These are phyloP conservation scores for Nasonia giraulti DNA, from an alignment of 1,140 invertebrate genomes.

Conservation along the genomic window DNA sequence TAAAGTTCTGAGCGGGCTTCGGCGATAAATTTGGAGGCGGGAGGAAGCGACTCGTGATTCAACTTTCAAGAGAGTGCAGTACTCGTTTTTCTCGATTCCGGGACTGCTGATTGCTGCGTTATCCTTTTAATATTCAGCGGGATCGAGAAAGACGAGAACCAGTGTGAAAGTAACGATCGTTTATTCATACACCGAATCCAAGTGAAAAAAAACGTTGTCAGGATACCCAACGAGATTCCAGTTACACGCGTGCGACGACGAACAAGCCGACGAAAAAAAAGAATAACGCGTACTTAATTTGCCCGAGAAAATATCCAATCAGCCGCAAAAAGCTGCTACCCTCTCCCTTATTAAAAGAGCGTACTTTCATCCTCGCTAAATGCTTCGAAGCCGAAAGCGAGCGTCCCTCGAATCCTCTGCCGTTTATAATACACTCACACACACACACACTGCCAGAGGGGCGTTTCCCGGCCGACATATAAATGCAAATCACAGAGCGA, in stretches of 20 bases:
- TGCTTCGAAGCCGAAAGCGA: too few species aligned
- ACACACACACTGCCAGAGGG: too few species aligned
- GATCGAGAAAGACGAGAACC: not conserved
- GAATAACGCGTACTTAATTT: not conserved
- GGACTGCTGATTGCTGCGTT: too few species aligned
- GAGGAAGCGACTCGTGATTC: not conserved
- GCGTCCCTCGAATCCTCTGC: too few species aligned
- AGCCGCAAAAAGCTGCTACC: not conserved
- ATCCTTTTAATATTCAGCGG: not conserved
- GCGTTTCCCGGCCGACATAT: not conserved
- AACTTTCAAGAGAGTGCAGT: too few species aligned
- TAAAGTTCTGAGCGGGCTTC: not conserved
- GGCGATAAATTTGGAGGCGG: not conserved
- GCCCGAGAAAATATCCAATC: not conserved
- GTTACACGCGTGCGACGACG: not conserved
- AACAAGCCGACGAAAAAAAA: too few species aligned
- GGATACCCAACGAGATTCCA: not conserved
- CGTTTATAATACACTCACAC: too few species aligned
- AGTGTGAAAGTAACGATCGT: slow-evolving; percentile 2
- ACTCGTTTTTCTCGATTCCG: too few species aligned
- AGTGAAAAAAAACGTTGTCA: not conserved
- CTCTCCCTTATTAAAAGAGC: not conserved
- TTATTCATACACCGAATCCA: not conserved
- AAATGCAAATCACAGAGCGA: slow-evolving; percentile 44
- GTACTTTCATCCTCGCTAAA: not conserved